These are phyloP conservation scores for Tachystola acroxantha DNA, from an alignment of 2,888 invertebrate genomes.

Conservation along the genomic window DNA sequence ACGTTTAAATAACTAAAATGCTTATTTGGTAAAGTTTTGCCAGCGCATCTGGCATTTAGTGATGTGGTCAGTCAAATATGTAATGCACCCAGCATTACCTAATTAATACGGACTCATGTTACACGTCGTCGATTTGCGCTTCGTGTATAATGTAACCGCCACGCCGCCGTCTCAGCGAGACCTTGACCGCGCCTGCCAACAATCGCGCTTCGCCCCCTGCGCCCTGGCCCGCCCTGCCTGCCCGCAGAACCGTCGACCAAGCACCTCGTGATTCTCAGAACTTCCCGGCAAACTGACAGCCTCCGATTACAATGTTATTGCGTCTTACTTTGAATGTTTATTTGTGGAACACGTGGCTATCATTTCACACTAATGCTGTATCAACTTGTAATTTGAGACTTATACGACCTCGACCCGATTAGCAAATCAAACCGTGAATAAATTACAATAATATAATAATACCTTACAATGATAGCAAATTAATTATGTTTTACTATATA, in stretches of 20 bases:
- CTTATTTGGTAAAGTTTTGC: too few species aligned
- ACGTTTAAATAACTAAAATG: too few species aligned
- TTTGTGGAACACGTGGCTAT: conserved; percentile 20
- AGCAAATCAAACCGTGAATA: conserved; percentile 1
- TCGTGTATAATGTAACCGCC: conserved; percentile 32
- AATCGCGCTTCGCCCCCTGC: conserved; percentile 25
- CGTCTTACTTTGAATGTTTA: conserved; percentile 27
- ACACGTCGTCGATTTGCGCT: conserved; percentile 46
- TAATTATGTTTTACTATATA: too few species aligned
- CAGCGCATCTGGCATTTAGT: too few species aligned
- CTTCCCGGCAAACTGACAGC: conserved; percentile 31
- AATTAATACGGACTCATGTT: conserved; percentile 38
- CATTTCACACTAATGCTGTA: conserved; percentile 17
- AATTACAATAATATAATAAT: too few species aligned
- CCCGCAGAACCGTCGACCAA: conserved; percentile 32
- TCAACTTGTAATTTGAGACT: conserved; percentile 18
- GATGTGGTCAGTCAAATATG: conserved; percentile 26
- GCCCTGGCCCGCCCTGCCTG: conserved; percentile 5
- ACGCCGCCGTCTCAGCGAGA: conserved; percentile 41
- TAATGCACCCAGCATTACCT: too few species aligned
- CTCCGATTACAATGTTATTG: conserved; percentile 44
- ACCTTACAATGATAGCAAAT: too few species aligned
- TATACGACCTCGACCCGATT: conserved; percentile 9
- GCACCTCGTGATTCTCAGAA: conserved; percentile 52
- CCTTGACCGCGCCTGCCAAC: conserved; percentile 58